These are phyloP conservation scores for Scrobipalpa atriplicella DNA, from an alignment of 2,888 invertebrate species.

Conservation along the genomic window DNA sequence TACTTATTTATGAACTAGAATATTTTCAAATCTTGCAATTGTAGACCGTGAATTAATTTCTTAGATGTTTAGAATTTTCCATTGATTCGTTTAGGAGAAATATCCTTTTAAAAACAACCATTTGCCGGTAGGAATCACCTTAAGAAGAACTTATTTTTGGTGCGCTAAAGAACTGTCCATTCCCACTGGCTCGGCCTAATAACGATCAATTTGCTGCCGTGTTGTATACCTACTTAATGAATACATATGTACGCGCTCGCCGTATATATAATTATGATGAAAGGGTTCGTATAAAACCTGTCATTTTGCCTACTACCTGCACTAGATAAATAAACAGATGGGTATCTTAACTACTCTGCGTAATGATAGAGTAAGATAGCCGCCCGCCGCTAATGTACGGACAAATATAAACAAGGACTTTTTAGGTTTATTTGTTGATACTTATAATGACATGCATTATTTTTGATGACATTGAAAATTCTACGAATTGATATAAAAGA, in stretches of 20 bases:
- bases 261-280: slow-evolving; percentile 24
- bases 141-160: not conserved
- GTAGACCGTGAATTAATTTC: too few relatives aligned
- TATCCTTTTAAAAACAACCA: too few relatives aligned
- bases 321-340: slow-evolving; percentile 19
- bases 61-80: too few relatives aligned
- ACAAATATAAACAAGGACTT: slow-evolving; percentile 1
- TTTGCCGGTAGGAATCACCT: too few relatives aligned
- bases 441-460: not conserved
- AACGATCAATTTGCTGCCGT: slow-evolving; percentile 42
- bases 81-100: too few relatives aligned
- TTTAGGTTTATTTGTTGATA: not conserved
- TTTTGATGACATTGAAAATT: not conserved
- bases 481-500: not conserved
- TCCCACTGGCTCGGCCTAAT: slow-evolving; percentile 41
- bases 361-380: slow-evolving; percentile 18
- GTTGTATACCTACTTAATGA: slow-evolving; percentile 26
- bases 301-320: slow-evolving; percentile 19
- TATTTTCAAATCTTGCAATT: too few relatives aligned
- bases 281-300: slow-evolving; percentile 24
- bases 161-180: not conserved
- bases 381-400: slow-evolving; percentile 1
- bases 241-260: slow-evolving; percentile 18
- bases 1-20: too few relatives aligned
- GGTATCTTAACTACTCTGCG: slow-evolving; percentile 8